phyloP scores from a whole-genome alignment of 2,888 invertebrate species.

The Dasypolia templi region DNA sequence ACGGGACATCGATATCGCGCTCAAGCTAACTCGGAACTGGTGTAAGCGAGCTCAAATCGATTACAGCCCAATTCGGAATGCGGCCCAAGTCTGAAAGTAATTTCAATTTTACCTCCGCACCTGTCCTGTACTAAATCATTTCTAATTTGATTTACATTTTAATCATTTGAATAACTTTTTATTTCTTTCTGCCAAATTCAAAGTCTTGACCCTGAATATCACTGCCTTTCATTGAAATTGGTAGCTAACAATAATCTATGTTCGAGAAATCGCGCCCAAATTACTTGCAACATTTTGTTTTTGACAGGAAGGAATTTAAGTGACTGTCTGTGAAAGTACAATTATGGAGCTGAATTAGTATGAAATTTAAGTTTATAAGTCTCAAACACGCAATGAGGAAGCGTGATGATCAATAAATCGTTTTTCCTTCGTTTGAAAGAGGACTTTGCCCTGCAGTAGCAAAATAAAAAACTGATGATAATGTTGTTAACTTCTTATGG shows the following conservation, averaged over 20 bases:
- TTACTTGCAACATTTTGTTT: neutral
- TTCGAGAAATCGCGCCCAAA: neutral
- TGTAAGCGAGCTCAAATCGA: too few species aligned
- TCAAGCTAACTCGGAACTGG: too few species aligned
- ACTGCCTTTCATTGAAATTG: neutral
- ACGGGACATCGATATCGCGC: too few species aligned
- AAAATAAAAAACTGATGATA: constrained; percentile 8
- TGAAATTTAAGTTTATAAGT: neutral
- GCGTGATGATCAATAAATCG: neutral
- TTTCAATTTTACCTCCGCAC: too few species aligned
- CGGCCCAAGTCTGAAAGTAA: too few species aligned
- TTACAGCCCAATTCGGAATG: too few species aligned
- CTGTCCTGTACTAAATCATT: neutral
- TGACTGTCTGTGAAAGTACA: neutral
- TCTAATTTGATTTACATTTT: neutral
- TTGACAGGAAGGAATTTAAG: neutral
- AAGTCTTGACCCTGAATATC: constrained; percentile 7
- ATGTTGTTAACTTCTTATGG: constrained; percentile 5
- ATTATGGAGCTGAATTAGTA: neutral
- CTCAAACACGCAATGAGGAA: constrained; percentile 5
- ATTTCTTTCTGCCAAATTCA: neutral
- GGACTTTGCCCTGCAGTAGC: neutral
- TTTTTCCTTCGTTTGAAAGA: neutral
- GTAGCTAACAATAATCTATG: neutral
- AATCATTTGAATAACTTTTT: too few species aligned